A percentile compares a stretch with the other conserved stretches of the same genome.
phyloP scores from a whole-genome alignment of 2,888 invertebrate species.

The Andrena dorsata region DNA sequence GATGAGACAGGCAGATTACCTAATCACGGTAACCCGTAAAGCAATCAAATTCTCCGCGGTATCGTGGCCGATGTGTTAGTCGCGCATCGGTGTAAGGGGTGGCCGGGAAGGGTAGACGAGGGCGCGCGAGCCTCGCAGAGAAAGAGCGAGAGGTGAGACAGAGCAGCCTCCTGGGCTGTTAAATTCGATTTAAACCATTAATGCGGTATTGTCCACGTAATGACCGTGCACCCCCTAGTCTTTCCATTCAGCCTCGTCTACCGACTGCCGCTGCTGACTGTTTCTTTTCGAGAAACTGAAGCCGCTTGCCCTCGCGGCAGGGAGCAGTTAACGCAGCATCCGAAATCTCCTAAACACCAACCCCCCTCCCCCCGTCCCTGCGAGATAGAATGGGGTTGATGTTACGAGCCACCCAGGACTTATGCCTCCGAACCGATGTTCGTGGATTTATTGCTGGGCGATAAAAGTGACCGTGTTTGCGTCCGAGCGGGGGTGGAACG shows the following conservation, averaged over 20 bases:
- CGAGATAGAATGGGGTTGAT: background rate
- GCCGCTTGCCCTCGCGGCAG: constrained; percentile 11
- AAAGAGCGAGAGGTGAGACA: constrained; percentile 37
- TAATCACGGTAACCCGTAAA: constrained; percentile 83
- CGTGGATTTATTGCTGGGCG: constrained; percentile 27
- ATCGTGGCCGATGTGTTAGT: constrained; percentile 72
- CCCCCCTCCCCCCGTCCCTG: background rate
- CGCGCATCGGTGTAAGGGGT: constrained; percentile 59
- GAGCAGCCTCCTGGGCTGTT: constrained; percentile 76
- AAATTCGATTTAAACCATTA: constrained; percentile 83
- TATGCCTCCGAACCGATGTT: constrained; percentile 6
- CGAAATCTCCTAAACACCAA: constrained; percentile 50
- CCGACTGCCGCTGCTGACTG: constrained; percentile 65
- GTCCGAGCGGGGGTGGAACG: background rate
- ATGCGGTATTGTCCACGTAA: constrained; percentile 82
- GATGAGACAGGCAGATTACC: constrained; percentile 81
- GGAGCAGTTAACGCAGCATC: constrained; percentile 35
- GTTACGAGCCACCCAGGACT: background rate
- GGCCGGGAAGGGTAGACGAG: constrained; percentile 35
- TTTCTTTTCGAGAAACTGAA: constrained; percentile 66
- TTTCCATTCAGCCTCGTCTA: constrained; percentile 63
- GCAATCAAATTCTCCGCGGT: constrained; percentile 82
- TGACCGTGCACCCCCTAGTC: constrained; percentile 68
- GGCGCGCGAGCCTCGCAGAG: constrained; percentile 32
- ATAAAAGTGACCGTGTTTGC: constrained; percentile 20